phyloP scores from a whole-genome alignment of 1,140 invertebrate species.

The Pteromalus puparum region DNA sequence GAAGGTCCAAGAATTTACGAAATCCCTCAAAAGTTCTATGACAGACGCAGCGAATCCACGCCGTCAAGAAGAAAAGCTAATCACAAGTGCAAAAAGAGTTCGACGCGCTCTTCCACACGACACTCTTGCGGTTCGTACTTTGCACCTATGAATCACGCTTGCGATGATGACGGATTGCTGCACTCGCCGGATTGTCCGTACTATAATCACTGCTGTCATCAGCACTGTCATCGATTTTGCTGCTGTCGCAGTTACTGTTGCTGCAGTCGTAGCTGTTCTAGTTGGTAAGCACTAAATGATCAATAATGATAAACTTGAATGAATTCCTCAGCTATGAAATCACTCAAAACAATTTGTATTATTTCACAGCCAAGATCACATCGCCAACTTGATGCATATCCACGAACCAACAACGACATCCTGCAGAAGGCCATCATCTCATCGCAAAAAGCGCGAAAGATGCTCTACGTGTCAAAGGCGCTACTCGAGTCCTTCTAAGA shows the following conservation, averaged over 20 bases:
- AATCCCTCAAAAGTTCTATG: background rate
- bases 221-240: slow-evolving; percentile 46
- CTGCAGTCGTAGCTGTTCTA: background rate
- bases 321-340: background rate
- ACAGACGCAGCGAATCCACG: background rate
- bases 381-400: background rate
- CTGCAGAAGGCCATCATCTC: background rate
- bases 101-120: background rate
- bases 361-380: background rate
- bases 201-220: slow-evolving; percentile 30
- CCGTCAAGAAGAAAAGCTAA: slow-evolving; percentile 20
- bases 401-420: background rate
- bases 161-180: background rate
- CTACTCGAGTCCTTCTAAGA: background rate
- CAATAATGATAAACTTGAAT: background rate
- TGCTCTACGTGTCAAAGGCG: background rate
- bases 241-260: slow-evolving; percentile 28
- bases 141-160: background rate
- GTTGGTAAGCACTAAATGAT: background rate
- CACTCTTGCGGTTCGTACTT: background rate
- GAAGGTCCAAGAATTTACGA: background rate
- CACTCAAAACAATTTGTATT: background rate
- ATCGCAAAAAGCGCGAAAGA: background rate
- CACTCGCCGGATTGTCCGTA: slow-evolving; percentile 5
- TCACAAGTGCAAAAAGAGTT: slow-evolving; percentile 26